Base-by-base conservation (phyloP, 2,113 vertebrate genomes). In the Trematocara variabile region DNA sequence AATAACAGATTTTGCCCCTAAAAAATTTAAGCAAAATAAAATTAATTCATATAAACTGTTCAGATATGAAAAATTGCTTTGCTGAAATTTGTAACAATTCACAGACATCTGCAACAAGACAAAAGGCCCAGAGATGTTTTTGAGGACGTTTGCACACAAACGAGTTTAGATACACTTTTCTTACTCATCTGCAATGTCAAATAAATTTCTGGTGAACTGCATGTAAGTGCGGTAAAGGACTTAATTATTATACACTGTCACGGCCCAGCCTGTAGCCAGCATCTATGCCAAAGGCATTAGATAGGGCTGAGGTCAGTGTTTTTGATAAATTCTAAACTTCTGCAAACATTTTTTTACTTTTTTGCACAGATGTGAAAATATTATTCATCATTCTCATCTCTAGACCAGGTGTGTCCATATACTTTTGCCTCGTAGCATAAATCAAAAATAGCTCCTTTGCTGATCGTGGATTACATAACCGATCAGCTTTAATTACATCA, bases 401-500 rank as follows among this genome's bases (percentile, higher is more conserved):
- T 28, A 37, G 55, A 80, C 3, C 4, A 11, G 6, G 13, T 60
- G 56, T 83, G 0, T 39, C 80, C 20, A 28, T 44, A 6, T 58
- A 73, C 68, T 48, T 89, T 25, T 82, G 16, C 16, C 33, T 34
- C 4, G 2, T 14, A 11, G 3, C 39, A 46, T 28, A 16, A 83
- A 65, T 87, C 46, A 20, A 77, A 22, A 89, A 88, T 75, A 82
- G 44, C 46, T 25, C 30, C 39, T 30, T 39, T 75, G 37, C 44
- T 37, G 34, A 50, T 46, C 2, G 6, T 41, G 34, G 37, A 56
- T 94, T 94, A 91, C 55, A 54, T 92, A 94, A 95, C 82, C 68
- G 77, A 87, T 93, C 88, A 79, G 28, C 73, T 77, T 89, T 86
- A 83, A 93, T 94, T 91, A 88, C 91, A 73, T 90, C 82, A 86